Conservation (phyloP, 2,888 invertebrate species). For the Deilephila elpenor region DNA sequence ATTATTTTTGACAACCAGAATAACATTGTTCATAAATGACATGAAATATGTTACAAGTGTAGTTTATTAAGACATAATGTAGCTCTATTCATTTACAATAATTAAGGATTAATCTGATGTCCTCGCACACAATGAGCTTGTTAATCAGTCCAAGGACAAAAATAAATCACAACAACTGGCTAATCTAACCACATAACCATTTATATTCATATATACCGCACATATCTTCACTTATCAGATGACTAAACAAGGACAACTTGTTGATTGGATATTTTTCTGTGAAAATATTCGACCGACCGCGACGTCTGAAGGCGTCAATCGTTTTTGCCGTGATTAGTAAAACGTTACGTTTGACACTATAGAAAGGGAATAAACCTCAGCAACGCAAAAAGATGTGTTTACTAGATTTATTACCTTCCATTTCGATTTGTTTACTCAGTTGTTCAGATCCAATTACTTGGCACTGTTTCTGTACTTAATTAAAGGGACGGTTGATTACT, state of each 20-base stretch:
- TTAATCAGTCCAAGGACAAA: neutral
- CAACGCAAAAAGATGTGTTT: conserved; percentile 80
- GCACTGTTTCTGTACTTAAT: conserved; percentile 85
- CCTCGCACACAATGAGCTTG: neutral
- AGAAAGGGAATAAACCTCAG: conserved; percentile 61
- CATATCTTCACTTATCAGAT: conserved; percentile 19
- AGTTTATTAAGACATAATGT: too few relatives aligned
- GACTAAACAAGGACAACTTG: conserved; percentile 5
- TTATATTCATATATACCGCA: conserved; percentile 30
- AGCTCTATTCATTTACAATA: too few relatives aligned
- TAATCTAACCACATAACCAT: neutral
- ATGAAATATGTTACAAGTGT: too few relatives aligned
- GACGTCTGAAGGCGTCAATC: conserved; percentile 28
- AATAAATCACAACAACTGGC: neutral
- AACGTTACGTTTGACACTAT: conserved; percentile 58
- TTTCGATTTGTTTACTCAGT: conserved; percentile 85
- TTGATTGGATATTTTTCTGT: conserved; percentile 28
- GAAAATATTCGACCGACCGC: conserved; percentile 5
- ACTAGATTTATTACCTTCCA: conserved; percentile 82
- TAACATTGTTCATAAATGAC: too few relatives aligned
- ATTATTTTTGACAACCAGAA: too few relatives aligned
- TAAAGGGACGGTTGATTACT: conserved; percentile 85
- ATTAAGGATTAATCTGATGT: too few relatives aligned
- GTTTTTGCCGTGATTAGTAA: conserved; percentile 42
- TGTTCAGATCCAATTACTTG: conserved; percentile 85